These are phyloP conservation scores for Calameuta filiformis DNA, from an alignment of 2,888 invertebrate species.

Conservation along the genomic window DNA sequence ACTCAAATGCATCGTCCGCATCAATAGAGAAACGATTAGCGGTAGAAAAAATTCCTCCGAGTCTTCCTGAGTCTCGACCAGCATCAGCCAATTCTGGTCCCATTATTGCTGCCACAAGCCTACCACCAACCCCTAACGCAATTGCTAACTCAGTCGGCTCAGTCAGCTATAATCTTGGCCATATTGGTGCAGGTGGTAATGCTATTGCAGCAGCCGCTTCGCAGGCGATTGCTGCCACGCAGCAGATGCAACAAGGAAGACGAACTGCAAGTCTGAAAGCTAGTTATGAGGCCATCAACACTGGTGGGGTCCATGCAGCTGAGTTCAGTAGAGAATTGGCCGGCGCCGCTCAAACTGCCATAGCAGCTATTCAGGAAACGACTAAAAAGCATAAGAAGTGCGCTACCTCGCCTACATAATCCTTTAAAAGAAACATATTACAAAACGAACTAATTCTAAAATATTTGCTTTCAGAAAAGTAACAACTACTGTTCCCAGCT, in stretches of 20 bases:
- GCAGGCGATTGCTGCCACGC: conserved; percentile 95
- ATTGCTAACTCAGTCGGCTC: conserved; percentile 60
- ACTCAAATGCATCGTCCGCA: conserved; percentile 72
- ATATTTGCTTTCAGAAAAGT: conserved; percentile 54
- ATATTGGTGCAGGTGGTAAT: conserved; percentile 86
- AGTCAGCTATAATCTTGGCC: conserved; percentile 79
- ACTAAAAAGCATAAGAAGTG: conserved; percentile 76
- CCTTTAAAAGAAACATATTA: background rate
- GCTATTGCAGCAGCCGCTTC: conserved; percentile 95
- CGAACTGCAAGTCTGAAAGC: conserved; percentile 94
- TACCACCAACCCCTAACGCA: conserved; percentile 55
- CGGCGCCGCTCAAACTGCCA: conserved; percentile 78
- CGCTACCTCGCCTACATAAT: conserved; percentile 12
- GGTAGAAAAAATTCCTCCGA: conserved; percentile 57
- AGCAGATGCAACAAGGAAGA: conserved; percentile 94
- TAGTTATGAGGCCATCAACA: conserved; percentile 90
- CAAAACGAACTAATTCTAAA: background rate
- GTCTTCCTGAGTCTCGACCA: conserved; percentile 60
- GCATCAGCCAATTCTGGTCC: conserved; percentile 61
- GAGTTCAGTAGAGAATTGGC: conserved; percentile 79
- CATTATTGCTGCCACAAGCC: conserved; percentile 51
- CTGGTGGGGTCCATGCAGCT: conserved; percentile 74
- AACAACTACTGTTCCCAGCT: conserved; percentile 53
- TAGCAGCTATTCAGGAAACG: conserved; percentile 76
- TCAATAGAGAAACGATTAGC: conserved; percentile 69